Percentiles rank a stretch among this genome's conserved stretches.
Evolutionary conservation across 2,113 vertebrate species (phyloP).

Genomic region (Melierax canorus): DNA sequence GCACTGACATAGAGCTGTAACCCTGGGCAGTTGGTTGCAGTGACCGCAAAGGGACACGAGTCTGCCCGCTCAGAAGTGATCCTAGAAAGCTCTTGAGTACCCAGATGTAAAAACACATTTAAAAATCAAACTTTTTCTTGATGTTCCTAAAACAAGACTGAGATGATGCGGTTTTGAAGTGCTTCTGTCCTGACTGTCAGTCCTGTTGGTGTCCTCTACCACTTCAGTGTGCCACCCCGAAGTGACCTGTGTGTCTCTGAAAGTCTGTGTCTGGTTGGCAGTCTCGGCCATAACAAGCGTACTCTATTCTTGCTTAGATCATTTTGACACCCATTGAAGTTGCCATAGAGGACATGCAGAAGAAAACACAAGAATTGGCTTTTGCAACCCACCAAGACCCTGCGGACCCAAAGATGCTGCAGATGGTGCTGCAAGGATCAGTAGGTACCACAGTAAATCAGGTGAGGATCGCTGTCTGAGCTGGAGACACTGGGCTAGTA

Average conservation of each 20-base stretch:
- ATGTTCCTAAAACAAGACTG: neutral
- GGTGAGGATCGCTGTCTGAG: constrained; percentile 59
- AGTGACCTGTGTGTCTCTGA: neutral
- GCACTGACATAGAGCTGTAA: neutral
- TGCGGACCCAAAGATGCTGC: constrained; percentile 96
- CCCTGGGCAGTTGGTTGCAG: neutral
- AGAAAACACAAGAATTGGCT: constrained; percentile 96
- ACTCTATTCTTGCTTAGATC: constrained; percentile 73
- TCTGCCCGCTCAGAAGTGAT: neutral
- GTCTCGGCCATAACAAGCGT: neutral
- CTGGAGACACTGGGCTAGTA: neutral
- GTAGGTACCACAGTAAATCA: constrained; percentile 99
- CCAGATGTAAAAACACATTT: neutral
- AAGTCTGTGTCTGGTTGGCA: neutral
- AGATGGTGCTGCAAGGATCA: constrained; percentile 99
- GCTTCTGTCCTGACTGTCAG: neutral
- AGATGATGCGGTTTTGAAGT: neutral
- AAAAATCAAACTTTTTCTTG: neutral
- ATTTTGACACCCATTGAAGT: constrained; percentile 97
- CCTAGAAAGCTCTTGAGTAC: neutral
- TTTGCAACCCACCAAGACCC: constrained; percentile 98
- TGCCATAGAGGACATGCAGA: constrained; percentile 99
- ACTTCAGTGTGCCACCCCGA: neutral
- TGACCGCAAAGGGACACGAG: accelerated
- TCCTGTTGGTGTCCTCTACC: neutral